Evolutionary conservation across 2,888 invertebrate species (phyloP).

Genomic region (Matsumyia berberina): DNA sequence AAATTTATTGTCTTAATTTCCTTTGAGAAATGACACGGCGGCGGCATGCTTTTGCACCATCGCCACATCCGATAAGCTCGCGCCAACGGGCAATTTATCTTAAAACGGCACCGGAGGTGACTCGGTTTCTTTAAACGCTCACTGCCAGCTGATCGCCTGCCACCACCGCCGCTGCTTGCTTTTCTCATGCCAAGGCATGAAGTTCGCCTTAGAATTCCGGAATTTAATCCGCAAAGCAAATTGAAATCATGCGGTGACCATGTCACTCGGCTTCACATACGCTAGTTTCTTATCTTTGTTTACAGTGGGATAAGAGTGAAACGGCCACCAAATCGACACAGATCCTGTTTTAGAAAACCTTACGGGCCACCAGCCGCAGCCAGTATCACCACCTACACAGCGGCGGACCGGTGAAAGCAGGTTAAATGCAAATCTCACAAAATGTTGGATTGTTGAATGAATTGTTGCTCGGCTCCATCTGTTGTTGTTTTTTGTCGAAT

Average conservation of each 20-base stretch:
- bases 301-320: constrained; percentile 71
- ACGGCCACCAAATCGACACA: constrained; percentile 41
- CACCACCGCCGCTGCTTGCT: background rate
- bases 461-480: constrained; percentile 45
- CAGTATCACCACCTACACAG: constrained; percentile 46
- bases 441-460: constrained; percentile 62
- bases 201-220: constrained; percentile 61
- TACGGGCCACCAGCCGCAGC: constrained; percentile 66
- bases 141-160: background rate
- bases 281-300: constrained; percentile 61
- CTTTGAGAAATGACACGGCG: constrained; percentile 66
- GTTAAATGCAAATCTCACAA: constrained; percentile 81
- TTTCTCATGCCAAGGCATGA: constrained; percentile 16
- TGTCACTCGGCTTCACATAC: constrained; percentile 57
- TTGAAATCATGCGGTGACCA: constrained; percentile 73
- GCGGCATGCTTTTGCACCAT: constrained; percentile 47
- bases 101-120: constrained; percentile 42
- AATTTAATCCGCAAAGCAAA: constrained; percentile 67
- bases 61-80: constrained; percentile 65
- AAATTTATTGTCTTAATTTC: constrained; percentile 74
- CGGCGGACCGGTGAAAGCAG: constrained; percentile 80
- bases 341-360: constrained; percentile 78
- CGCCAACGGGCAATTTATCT: constrained; percentile 72
- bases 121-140: constrained; percentile 27
- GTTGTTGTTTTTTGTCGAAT: constrained; percentile 62